Base-by-base conservation (phyloP, 2,888 invertebrate genomes). In the Tryphoninae sp. region DNA sequence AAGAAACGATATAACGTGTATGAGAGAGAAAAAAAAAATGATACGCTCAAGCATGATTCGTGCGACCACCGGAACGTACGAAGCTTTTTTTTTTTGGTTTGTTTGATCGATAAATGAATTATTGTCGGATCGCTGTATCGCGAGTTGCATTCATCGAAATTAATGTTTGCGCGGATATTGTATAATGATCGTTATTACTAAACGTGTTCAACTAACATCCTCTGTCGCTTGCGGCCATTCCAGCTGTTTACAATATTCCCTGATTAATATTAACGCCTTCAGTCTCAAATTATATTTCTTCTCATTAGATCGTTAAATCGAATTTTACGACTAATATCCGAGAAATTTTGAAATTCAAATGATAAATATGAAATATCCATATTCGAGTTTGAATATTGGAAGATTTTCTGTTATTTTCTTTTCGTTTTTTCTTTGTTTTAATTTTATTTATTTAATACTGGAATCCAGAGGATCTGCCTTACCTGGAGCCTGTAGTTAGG, bases 401-500 rank as follows among this genome's bases (percentile, higher is more conserved):
- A 67, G 40, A 11, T 55, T 23, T 53, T 55, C 19, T 59, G 3
- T 16, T 16, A 64, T n/a, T 19, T 55, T 11, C n/a, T 19, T 51
- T 23, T 65, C 51, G n/a, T 19, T 22, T 1, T 19, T 23, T 2
- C n/a, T 19, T 19, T 19, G 1, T 19, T 19, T 19, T 19, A 1
- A 19, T 19, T 19, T 19, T 19, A 19, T 19, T 19, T 19, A 19
- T 19, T 19, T 2, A 22, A 53, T 58, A 22, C 22, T 53, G n/a
- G n/a, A 33, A 40, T 58, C 22, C 16, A 69, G 69, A 75, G 11
- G 40, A 55, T 74, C 68, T 64, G 16, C 40, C 94, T 95, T 94
- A 97, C 97, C 96, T 97, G 97, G 90, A 97, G 94, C 94, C 97
- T 96, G 93, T 97, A 97, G 94, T 96, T 96, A 86, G 96, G 96